Evolutionary conservation across 1,140 invertebrate species (phyloP).

Genomic region (Drosophila ercepeae): DNA sequence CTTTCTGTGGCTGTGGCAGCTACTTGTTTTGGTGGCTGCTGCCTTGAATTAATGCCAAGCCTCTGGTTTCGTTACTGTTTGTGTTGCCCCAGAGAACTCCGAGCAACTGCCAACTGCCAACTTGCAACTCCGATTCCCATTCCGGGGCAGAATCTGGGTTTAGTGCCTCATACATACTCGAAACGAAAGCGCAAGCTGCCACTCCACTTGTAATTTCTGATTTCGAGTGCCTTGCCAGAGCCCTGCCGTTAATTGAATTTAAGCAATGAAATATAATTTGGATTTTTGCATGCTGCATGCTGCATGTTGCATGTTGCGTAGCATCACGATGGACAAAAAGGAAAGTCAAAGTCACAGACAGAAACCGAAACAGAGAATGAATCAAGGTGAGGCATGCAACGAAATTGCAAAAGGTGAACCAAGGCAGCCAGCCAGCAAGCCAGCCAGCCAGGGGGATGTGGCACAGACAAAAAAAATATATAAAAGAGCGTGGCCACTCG

Average conservation of each 20-base stretch:
- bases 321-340: conserved; percentile 33
- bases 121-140: neutral
- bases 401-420: conserved; percentile 39
- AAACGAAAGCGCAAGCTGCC: conserved; percentile 52
- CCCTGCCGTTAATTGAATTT: conserved; percentile 75
- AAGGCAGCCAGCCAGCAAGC: neutral
- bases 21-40: conserved; percentile 61
- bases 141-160: conserved; percentile 4
- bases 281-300: conserved; percentile 68
- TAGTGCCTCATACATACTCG: conserved; percentile 5
- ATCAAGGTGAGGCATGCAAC: conserved; percentile 42
- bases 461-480: conserved; percentile 14
- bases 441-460: neutral
- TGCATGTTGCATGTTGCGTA: conserved; percentile 71
- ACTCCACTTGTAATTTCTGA: conserved; percentile 43
- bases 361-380: conserved; percentile 12
- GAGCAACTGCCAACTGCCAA: neutral
- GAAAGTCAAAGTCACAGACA: conserved; percentile 30
- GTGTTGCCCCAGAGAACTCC: conserved; percentile 4
- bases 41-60: conserved; percentile 35
- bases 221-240: conserved; percentile 32
- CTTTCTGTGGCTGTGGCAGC: conserved; percentile 63
- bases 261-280: conserved; percentile 78
- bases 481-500: conserved; percentile 64
- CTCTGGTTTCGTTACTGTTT: conserved; percentile 10